Evolutionary conservation across 2,888 invertebrate genomes (phyloP), one percentile per base, ranked within the genome.

Genomic region (Nymphalis c-album): DNA sequence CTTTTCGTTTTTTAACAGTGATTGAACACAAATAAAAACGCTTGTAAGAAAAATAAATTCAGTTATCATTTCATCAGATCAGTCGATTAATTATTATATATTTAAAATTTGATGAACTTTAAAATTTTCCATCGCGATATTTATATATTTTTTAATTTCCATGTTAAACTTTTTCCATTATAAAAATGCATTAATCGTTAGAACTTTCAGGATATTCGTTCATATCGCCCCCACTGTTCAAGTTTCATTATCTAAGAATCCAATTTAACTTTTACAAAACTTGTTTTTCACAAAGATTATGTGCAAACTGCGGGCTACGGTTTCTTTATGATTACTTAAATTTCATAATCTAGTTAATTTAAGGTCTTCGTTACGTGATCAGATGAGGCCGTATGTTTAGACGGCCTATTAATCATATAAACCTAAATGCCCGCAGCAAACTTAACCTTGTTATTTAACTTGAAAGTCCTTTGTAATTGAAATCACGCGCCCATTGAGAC

Each of bases 191-290:
- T 57, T 57, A 57, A 35, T 57, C 18, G 35, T 40, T 57, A 18
- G 35, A 57, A 57, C 57, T 57, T 57, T 35, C 53, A 17, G 53
- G 53, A 64, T 60, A 64, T 65, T 65, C 35, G 20, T 60, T 61
- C 48, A 66, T 55, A 53, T 66, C 65, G 53, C 60, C 35, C 55
- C 48, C 55, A 57, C 57, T 57, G 35, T 66, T 66, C 55, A 66
- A 62, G 59, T 70, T 70, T 68, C 62, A 68, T 70, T 70, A 68
- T 64, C 61, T 64, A 55, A 59, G 64, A 59, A 70, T 68, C 64
- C 64, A 68, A 68, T 70, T 70, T 64, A 70, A 70, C 68, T 70
- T 70, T 70, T 70, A 60, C 68, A 68, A 64, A 70, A 70, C 64
- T 67, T 68, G 68, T 68, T 70, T 63, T 64, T 64, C 47, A 57